Evolutionary conservation across 2,113 vertebrate genomes (phyloP).

Genomic region (Leiothrix lutea): DNA sequence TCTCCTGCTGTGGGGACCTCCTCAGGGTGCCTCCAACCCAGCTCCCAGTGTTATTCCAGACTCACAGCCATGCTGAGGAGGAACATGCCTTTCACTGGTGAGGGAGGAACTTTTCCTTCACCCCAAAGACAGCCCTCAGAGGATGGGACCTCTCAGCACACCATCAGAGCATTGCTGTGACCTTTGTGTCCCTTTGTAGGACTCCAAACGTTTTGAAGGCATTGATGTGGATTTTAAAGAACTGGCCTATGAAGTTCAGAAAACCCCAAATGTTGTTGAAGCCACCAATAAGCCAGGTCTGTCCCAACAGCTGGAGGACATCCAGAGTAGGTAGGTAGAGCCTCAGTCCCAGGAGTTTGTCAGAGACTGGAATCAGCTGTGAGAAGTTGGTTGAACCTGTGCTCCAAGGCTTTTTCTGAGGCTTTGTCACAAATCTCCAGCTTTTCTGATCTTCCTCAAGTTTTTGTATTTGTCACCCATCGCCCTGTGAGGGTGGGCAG

Average conservation of each 20-base stretch:
- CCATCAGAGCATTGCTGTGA: rapidly evolving
- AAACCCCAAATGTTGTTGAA: conserved; percentile 89
- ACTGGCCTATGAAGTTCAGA: conserved; percentile 74
- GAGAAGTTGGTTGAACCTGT: not conserved
- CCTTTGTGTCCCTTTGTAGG: conserved; percentile 65
- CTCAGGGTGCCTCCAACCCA: not conserved
- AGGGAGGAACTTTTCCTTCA: not conserved
- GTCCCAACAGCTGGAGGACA: conserved; percentile 86
- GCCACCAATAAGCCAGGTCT: conserved; percentile 88
- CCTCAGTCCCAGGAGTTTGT: not conserved
- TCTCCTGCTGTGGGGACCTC: not conserved
- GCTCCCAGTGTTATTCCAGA: not conserved
- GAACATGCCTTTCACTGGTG: not conserved
- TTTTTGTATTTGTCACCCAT: not conserved
- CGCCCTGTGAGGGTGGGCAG: not conserved
- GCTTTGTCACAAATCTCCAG: not conserved
- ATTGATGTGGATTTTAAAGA: conserved; percentile 92
- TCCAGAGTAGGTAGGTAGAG: conserved; percentile 84
- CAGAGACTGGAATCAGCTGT: not conserved
- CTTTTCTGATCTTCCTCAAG: not conserved
- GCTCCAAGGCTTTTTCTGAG: not conserved
- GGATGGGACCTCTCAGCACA: not conserved
- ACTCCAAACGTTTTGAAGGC: conserved; percentile 87
- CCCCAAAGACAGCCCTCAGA: not conserved
- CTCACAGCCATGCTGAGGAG: rapidly evolving